Conservation (phyloP, 2,113 vertebrate genomes). For the Erpornis zantholeuca region DNA sequence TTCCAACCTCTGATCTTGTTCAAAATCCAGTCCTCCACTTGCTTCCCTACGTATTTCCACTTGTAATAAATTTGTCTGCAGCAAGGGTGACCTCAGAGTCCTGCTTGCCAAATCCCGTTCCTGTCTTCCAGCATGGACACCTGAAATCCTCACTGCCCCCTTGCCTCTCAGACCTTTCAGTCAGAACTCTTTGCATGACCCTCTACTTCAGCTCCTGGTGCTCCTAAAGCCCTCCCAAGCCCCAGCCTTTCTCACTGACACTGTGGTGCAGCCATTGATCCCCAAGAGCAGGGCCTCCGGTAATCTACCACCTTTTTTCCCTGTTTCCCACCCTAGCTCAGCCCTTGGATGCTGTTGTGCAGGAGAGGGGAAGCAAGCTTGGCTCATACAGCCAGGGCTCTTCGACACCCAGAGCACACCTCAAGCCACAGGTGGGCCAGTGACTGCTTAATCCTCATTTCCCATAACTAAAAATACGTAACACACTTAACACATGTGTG, state of each 20-base stretch:
- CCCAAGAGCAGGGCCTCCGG: neutral
- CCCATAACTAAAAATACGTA: neutral
- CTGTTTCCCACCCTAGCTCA: neutral
- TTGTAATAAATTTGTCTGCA: neutral
- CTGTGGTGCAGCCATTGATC: neutral
- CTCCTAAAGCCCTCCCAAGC: neutral
- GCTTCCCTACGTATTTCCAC: neutral
- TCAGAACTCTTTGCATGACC: neutral
- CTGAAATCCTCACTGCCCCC: accelerated
- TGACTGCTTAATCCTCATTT: neutral
- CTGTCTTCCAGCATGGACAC: neutral
- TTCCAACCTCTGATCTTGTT: neutral
- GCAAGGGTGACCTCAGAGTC: neutral
- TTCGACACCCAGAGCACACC: neutral
- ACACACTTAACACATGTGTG: accelerated
- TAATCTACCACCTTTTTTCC: too few relatives aligned
- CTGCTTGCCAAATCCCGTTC: neutral
- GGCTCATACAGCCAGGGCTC: neutral
- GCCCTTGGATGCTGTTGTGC: neutral
- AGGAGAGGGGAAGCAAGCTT: neutral
- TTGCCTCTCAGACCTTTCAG: neutral
- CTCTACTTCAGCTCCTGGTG: neutral
- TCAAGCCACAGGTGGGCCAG: neutral
- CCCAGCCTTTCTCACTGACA: neutral
- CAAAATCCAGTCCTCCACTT: neutral